Evolutionary conservation across 1,140 invertebrate species (phyloP).

Genomic region (Condylostylus longicornis): DNA sequence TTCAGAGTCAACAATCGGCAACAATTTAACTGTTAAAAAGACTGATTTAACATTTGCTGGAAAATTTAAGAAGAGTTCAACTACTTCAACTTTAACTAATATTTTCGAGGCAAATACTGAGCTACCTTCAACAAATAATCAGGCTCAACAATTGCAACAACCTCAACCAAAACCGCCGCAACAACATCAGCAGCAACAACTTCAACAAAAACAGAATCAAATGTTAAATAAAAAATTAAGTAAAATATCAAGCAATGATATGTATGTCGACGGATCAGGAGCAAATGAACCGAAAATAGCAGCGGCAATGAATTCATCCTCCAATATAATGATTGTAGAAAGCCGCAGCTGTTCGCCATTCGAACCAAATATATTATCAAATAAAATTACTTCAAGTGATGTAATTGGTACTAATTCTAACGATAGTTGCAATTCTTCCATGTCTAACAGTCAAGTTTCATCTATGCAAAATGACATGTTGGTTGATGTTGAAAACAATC

Average conservation of each 20-base stretch:
- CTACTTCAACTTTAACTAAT: slow-evolving; percentile 13
- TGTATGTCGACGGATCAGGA: not conserved
- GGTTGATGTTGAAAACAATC: not conserved
- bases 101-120: no score
- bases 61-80: slow-evolving; percentile 16
- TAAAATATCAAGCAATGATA: not conserved
- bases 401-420: slow-evolving; percentile 8
- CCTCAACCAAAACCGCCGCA: slow-evolving; percentile 2
- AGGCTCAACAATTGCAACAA: slow-evolving; percentile 11
- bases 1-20: not conserved
- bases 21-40: not conserved
- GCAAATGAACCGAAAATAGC: not conserved
- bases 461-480: not conserved
- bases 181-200: not conserved
- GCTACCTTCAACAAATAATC: no score
- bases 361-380: not conserved
- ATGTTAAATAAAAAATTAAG: not conserved
- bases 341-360: not conserved
- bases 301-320: not conserved
- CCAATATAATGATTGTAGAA: not conserved
- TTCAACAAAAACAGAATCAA: not conserved
- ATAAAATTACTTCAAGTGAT: not conserved
- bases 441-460: slow-evolving; percentile 5
- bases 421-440: no score
- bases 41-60: slow-evolving; percentile 25